A percentile compares a stretch with the other conserved stretches of the same genome.
Conservation (phyloP, 2,113 vertebrate species). For the Serilophus lunatus region DNA sequence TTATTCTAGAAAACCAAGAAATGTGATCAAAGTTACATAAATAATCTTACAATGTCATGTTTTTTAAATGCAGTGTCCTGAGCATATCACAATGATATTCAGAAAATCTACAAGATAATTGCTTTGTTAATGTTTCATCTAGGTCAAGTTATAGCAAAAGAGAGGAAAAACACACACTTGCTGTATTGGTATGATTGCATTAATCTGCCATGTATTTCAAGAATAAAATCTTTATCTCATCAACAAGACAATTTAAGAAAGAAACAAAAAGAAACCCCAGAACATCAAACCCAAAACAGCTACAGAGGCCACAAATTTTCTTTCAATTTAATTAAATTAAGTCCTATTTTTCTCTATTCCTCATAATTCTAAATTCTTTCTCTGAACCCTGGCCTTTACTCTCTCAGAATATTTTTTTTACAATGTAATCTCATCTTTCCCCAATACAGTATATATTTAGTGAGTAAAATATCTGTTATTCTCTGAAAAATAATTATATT, state of each 20-base stretch:
- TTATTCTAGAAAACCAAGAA: background rate
- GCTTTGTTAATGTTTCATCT: background rate
- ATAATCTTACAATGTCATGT: fast-evolving
- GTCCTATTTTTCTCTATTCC: background rate
- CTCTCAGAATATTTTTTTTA: background rate
- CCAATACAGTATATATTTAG: background rate
- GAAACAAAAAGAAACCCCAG: background rate
- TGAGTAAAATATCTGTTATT: background rate
- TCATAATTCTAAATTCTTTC: background rate
- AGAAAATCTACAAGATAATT: background rate
- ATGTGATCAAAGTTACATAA: background rate
- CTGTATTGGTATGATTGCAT: background rate
- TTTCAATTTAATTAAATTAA: background rate
- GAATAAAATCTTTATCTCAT: background rate
- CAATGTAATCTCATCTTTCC: background rate
- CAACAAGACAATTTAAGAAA: background rate
- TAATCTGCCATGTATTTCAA: background rate
- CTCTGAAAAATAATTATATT: background rate
- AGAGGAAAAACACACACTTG: background rate
- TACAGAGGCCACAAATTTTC: background rate
- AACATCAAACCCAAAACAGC: background rate
- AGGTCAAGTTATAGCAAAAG: background rate
- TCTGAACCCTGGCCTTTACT: background rate
- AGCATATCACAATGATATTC: background rate
- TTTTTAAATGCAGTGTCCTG: background rate